Base-by-base conservation (phyloP, 1,140 invertebrate genomes). In the Apis florea region DNA sequence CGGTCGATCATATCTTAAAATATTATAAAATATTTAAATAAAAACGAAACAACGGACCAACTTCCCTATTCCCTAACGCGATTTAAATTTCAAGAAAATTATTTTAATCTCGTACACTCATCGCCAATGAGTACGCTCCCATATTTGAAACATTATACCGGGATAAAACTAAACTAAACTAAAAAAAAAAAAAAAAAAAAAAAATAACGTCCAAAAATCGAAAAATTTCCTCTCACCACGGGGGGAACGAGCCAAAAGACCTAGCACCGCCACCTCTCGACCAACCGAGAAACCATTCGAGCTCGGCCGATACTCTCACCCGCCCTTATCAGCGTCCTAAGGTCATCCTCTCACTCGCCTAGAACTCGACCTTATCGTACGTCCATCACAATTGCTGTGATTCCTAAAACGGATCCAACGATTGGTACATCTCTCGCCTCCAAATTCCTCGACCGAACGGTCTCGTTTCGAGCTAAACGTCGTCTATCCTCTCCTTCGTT, bases 301-400 rank as follows among this genome's bases (percentile, higher is more conserved):
- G 31, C 86, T 87, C 86, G 3, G 78, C 73, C 86, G 86, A 75
- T 87, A 84, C 54, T 15, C 15, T n/a, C 9, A 31, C 24, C 15
- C 26, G 24, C 71, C 67, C 81, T 86, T 86, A 83, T 86, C 85
- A 84, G 17, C 54, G 17, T 64, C 13, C 71, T 54, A 71, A 70
- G 54, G 80, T 66, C 51, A 63, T 12, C 0, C 61, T 63, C 64
- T 81, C 74, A 53, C 53, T 19, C 58, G n/a, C 40, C 53, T 58
- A 63, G 85, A 59, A 86, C 74, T 84, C 69, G 31, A 84, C 85
- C 82, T 87, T 87, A 87, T 87, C 86, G 70, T 82, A 86, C 82
- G 86, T 64, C 51, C 84, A 72, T 83, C 77, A 76, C 15, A 11
- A 1, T 0, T 4, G 31, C n/a, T n/a, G 21, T 17, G 26, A 59